Evolutionary conservation across 2,888 invertebrate species (phyloP).

Genomic region (Seira sanloemensis): DNA sequence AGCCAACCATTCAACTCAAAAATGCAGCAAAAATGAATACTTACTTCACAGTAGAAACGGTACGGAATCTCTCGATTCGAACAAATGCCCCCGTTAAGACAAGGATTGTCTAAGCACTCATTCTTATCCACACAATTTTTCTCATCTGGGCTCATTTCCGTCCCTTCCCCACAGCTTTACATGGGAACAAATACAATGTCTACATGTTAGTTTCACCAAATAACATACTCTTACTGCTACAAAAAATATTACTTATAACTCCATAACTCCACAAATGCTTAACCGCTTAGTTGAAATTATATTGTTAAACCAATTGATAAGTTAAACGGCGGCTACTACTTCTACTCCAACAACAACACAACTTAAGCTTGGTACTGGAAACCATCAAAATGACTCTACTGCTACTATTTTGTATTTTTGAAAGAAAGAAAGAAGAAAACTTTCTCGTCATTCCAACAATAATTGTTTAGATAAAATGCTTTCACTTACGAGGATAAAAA

Average conservation of each 20-base stretch:
- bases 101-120: constrained; percentile 95
- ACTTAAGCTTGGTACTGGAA: not conserved
- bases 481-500: not conserved
- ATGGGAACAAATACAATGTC: constrained; percentile 30
- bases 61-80: constrained; percentile 93
- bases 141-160: constrained; percentile 90
- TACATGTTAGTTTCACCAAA: constrained; percentile 31
- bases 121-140: constrained; percentile 97
- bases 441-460: no score
- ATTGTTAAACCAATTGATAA: not conserved
- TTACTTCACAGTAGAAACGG: constrained; percentile 88
- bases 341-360: not conserved
- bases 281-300: not conserved
- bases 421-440: constrained; percentile 78
- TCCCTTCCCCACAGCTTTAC: constrained; percentile 93
- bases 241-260: not conserved
- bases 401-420: constrained; percentile 85
- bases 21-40: no score
- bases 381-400: no score
- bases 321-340: no score
- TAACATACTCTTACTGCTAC: not conserved
- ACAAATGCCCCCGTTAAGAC: constrained; percentile 94
- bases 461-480: no score
- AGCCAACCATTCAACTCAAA: no score
- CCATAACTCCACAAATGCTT: not conserved